Evolutionary conservation across 2,888 invertebrate genomes (phyloP), one percentile per base, ranked within the genome.

Genomic region (Mimumesa dahlbomi): DNA sequence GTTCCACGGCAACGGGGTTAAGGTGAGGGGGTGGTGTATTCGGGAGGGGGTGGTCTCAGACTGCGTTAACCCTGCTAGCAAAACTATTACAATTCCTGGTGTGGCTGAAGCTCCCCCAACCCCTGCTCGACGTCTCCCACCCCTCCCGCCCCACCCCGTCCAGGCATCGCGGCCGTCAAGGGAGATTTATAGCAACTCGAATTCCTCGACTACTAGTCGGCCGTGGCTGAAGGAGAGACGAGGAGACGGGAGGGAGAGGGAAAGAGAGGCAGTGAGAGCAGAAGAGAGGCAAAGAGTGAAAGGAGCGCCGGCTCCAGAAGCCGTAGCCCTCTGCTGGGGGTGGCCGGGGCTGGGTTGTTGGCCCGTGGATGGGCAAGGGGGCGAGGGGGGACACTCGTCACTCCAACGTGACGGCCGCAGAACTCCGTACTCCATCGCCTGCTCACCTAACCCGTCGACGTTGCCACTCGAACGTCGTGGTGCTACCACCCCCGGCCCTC

Each of bases 171-270:
- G 85, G 85, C 86, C 88, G 88, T 89, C 89, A 88, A 86, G 88
- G 83, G 84, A 88, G 88, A 88, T 89, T 89, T 89, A 89, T 89
- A 86, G 88, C 84, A 88, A 89, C 88, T 89, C 89, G 88, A 89
- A 89, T 89, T 89, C 88, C 88, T 88, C 86, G 87, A 88, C 88
- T 88, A 87, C 86, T 86, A 87, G 87, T 87, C 87, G 86, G 81
- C 82, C 77, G 82, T 77, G 64, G 71, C 71, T 74, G 61, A 74
- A 73, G 67, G 66, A 69, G 53, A 56, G 65, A 64, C 61, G 75
- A 59, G 74, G 68, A 58, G 70, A 69, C 63, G 64, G 46, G 29
- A 40, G 29, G 50, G 18, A 31, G 19, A 40, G 56, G 70, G 66
- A 79, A 78, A 78, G 45, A 62, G 59, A n/a, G n/a, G n/a, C n/a